phyloP scores from a whole-genome alignment of 2,888 invertebrate genomes.

The Lithosia quadra region DNA sequence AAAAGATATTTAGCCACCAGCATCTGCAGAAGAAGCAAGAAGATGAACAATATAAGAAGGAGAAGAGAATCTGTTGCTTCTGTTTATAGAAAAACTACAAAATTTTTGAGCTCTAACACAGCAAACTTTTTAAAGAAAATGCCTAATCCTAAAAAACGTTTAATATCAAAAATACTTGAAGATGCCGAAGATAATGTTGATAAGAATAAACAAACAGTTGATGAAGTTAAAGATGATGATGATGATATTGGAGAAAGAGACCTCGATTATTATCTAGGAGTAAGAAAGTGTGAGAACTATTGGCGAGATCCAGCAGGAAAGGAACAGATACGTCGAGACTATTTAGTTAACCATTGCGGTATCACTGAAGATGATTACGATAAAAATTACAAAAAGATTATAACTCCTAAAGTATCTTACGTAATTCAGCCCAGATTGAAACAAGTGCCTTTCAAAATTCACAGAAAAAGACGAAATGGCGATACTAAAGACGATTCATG shows the following conservation, averaged over 20 bases:
- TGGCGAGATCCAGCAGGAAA: constrained; percentile 79
- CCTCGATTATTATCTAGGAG: constrained; percentile 79
- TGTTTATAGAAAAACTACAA: constrained; percentile 80
- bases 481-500: constrained; percentile 73
- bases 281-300: constrained; percentile 73
- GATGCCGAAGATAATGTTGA: constrained; percentile 39
- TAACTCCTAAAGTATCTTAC: constrained; percentile 57
- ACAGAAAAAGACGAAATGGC: constrained; percentile 66
- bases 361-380: constrained; percentile 79
- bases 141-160: constrained; percentile 67
- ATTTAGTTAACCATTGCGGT: constrained; percentile 78
- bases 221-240: constrained; percentile 53
- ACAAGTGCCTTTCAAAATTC: constrained; percentile 82
- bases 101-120: constrained; percentile 75
- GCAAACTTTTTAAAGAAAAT: constrained; percentile 73
- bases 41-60: constrained; percentile 63
- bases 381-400: constrained; percentile 63
- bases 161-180: constrained; percentile 63
- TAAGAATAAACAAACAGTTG: constrained; percentile 48
- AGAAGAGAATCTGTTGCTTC: constrained; percentile 79
- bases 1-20: constrained; percentile 51
- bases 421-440: constrained; percentile 69
- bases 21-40: constrained; percentile 54
- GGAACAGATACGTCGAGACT: constrained; percentile 80
- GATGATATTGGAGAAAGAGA: constrained; percentile 75